Conservation (phyloP, 2,113 vertebrate species). For the Potamarius usumacintae region DNA sequence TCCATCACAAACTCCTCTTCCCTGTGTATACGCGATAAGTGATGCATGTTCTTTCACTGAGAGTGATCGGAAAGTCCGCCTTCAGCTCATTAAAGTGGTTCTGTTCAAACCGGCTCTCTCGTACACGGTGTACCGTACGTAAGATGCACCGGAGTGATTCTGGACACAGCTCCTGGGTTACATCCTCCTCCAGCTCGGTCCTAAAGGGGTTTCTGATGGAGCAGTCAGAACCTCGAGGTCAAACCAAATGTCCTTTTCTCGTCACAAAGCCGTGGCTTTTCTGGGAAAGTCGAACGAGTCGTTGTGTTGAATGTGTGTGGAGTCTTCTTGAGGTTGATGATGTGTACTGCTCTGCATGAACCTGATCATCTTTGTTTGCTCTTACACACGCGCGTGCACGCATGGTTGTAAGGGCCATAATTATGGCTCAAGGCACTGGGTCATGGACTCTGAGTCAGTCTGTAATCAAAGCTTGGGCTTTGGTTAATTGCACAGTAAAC, state of each 20-base stretch:
- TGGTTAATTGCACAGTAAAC: slow-evolving; percentile 33
- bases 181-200: background rate
- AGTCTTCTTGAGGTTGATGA: background rate
- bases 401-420: slow-evolving; percentile 7
- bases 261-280: background rate
- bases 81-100: background rate
- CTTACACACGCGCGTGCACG: background rate
- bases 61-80: background rate
- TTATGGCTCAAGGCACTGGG: slow-evolving; percentile 41
- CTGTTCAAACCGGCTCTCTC: background rate
- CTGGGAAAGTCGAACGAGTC: background rate
- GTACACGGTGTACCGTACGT: background rate
- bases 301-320: background rate
- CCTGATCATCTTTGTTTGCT: slow-evolving; percentile 13
- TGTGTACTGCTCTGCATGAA: slow-evolving; percentile 1
- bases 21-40: background rate
- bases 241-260: slow-evolving; percentile 1
- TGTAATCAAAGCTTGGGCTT: slow-evolving; percentile 37
- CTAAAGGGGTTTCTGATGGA: background rate
- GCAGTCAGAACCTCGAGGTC: background rate
- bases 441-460: slow-evolving; percentile 39
- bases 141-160: background rate
- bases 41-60: background rate
- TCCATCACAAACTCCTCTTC: background rate
- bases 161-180: background rate